Percentiles rank a stretch among this genome's conserved stretches.
Evolutionary conservation across 2,797 vertebrate genomes (phyloP).

Genomic region (Sternotherus odoratus): DNA sequence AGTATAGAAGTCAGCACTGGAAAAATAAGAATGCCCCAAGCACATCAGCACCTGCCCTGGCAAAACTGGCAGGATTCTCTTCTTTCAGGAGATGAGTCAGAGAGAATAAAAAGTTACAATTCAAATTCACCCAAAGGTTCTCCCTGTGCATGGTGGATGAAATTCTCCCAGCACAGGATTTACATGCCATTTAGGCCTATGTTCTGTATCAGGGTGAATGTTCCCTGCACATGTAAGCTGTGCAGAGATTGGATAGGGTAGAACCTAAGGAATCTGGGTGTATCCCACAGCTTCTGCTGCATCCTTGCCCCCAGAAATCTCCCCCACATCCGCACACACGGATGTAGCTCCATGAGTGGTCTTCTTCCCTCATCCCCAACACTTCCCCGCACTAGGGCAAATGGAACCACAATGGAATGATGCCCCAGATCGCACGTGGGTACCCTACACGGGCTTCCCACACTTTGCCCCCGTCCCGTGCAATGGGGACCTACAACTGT

Average conservation of each 20-base stretch:
- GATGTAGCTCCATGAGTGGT: too few relatives aligned
- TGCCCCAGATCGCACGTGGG: too few relatives aligned
- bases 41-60: neutral
- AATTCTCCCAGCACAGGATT: neutral
- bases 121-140: neutral
- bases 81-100: neutral
- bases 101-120: neutral
- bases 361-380: neutral
- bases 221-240: neutral
- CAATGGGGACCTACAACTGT: too few relatives aligned
- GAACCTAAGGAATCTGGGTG: too few relatives aligned
- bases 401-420: too few relatives aligned
- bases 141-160: neutral
- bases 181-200: neutral
- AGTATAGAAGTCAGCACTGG: neutral
- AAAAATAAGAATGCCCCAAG: neutral
- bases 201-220: neutral
- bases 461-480: too few relatives aligned
- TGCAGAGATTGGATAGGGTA: too few relatives aligned
- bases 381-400: neutral
- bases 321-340: neutral
- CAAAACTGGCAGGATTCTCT: accelerated
- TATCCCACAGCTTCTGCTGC: neutral
- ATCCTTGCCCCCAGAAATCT: neutral
- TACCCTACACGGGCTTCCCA: too few relatives aligned